These are phyloP conservation scores for Euclidia mi DNA, from an alignment of 2,888 invertebrate genomes.

Conservation along the genomic window DNA sequence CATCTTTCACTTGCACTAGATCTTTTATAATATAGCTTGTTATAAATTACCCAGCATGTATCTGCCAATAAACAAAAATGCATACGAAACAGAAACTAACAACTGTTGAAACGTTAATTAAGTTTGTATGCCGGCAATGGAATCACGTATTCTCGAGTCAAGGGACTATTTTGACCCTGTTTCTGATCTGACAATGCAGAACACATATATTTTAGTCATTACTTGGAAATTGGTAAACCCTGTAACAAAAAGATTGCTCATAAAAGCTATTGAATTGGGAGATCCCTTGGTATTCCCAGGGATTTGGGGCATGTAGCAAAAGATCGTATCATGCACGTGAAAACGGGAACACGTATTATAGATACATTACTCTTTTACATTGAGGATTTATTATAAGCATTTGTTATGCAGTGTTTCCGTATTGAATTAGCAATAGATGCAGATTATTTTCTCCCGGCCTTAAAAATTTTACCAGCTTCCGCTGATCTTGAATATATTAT, in stretches of 20 bases:
- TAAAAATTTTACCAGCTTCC: no score
- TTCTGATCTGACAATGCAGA: conserved; percentile 60
- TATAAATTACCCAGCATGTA: no score
- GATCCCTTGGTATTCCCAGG: conserved; percentile 9
- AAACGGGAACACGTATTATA: background rate
- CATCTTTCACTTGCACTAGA: no score
- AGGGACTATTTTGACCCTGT: conserved; percentile 58
- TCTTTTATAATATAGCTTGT: no score
- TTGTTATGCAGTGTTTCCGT: no score
- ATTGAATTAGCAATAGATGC: no score
- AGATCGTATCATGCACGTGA: conserved; percentile 1
- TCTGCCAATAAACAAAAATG: conserved; percentile 9
- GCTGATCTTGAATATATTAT: no score
- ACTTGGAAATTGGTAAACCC: conserved; percentile 37
- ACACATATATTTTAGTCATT: conserved; percentile 60
- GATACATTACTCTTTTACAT: no score
- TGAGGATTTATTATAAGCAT: no score
- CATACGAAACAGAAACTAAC: conserved; percentile 27
- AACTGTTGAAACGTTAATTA: conserved; percentile 47
- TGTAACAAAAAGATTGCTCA: conserved; percentile 33
- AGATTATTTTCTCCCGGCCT: no score
- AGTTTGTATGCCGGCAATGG: conserved; percentile 51
- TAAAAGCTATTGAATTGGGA: conserved; percentile 34
- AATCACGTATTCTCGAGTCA: conserved; percentile 63
- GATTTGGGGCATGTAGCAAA: conserved; percentile 8